Conservation (phyloP, 2,113 vertebrate genomes). For the Myrmophylax atrothorax region DNA sequence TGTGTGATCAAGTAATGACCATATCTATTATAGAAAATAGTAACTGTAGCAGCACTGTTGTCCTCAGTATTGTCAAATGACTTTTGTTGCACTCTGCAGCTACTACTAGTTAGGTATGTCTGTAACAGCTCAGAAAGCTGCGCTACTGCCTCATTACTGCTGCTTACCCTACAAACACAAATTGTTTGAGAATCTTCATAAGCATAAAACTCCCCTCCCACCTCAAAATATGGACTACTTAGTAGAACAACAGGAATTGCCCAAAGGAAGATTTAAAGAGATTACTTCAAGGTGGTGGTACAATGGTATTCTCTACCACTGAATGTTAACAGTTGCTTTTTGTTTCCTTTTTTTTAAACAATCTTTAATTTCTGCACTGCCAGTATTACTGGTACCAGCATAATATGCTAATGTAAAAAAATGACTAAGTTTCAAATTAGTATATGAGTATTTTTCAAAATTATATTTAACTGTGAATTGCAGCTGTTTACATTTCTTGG, state of each 20-base stretch:
- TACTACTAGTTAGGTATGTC: neutral
- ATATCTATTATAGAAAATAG: slow-evolving; percentile 18
- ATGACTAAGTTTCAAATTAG: neutral
- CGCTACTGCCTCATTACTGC: fast-evolving
- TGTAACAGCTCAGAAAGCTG: neutral
- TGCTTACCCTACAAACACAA: neutral
- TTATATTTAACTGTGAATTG: neutral
- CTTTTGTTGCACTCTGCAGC: neutral
- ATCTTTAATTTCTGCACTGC: neutral
- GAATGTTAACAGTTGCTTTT: neutral
- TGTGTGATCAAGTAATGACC: neutral
- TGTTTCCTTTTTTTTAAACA: neutral
- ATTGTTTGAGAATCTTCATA: neutral
- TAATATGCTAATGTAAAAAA: neutral
- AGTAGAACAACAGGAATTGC: neutral
- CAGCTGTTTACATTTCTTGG: neutral
- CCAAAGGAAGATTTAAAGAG: neutral
- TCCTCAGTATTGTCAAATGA: neutral
- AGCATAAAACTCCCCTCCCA: neutral
- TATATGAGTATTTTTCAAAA: neutral
- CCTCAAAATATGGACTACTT: neutral
- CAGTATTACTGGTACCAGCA: neutral
- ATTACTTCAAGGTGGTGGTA: neutral
- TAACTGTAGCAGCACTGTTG: neutral
- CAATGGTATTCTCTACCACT: neutral